Evolutionary conservation across 2,888 invertebrate genomes (phyloP).

Genomic region (Drosophila mettleri): DNA sequence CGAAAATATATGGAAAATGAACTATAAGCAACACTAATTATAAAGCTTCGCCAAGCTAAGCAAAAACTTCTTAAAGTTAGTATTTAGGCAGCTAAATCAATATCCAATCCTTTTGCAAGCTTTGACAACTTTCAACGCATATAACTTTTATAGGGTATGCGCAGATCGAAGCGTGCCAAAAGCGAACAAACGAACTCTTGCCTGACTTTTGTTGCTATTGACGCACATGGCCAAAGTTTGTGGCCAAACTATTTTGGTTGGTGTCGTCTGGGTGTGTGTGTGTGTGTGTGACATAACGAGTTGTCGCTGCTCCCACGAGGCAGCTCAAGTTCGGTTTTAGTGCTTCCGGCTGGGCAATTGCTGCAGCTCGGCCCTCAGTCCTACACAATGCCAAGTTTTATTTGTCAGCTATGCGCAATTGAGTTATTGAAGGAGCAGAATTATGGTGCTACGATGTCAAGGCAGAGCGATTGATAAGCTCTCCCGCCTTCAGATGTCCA

Average conservation of each 20-base stretch:
- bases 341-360: constrained; percentile 21
- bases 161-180: not conserved
- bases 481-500: constrained; percentile 12
- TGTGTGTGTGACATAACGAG: constrained; percentile 41
- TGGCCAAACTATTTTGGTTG: constrained; percentile 43
- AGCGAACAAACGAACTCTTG: not conserved
- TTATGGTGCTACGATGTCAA: constrained; percentile 39
- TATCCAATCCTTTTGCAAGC: not conserved
- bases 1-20: too few relatives aligned
- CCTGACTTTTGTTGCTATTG: constrained; percentile 44
- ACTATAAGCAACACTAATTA: too few relatives aligned
- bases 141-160: constrained; percentile 21
- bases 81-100: too few relatives aligned
- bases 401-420: constrained; percentile 29
- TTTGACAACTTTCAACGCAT: not conserved
- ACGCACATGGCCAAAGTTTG: constrained; percentile 46
- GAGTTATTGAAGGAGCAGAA: constrained; percentile 24
- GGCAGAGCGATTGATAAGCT: constrained; percentile 25
- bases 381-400: constrained; percentile 37
- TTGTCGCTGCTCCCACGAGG: constrained; percentile 38
- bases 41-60: too few relatives aligned
- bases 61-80: too few relatives aligned
- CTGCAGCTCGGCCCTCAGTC: not conserved
- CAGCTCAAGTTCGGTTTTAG: constrained; percentile 15
- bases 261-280: too few relatives aligned